Percentiles rank a stretch among this genome's conserved stretches.
These are phyloP conservation scores for Darevskia mixta DNA, from an alignment of 2,797 vertebrate species.

Conservation along the genomic window DNA sequence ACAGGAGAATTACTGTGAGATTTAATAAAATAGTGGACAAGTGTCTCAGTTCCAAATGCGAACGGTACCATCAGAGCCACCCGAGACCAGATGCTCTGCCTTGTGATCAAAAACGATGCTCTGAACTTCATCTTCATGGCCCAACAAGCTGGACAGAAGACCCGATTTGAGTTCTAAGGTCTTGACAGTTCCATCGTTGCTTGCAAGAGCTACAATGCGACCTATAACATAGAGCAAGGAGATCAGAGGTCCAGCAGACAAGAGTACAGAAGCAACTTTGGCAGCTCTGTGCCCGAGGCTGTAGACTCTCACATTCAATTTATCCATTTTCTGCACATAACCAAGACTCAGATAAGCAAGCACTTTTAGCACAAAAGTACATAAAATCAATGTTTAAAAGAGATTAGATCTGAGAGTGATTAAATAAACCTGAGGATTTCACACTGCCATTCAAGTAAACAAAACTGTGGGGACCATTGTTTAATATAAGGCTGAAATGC, in stretches of 20 bases:
- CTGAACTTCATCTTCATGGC: slow-evolving; percentile 77
- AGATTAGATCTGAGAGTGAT: slow-evolving; percentile 48
- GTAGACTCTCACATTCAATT: neutral
- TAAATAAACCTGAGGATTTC: slow-evolving; percentile 21
- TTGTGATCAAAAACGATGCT: slow-evolving; percentile 77
- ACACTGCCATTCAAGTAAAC: neutral
- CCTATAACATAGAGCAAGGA: slow-evolving; percentile 66
- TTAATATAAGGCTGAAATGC: slow-evolving; percentile 15
- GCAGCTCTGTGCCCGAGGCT: slow-evolving; percentile 10
- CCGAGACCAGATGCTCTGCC: slow-evolving; percentile 80
- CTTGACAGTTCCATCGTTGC: slow-evolving; percentile 79
- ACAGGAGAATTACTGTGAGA: neutral
- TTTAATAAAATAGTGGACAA: rapidly evolving
- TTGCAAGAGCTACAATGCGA: slow-evolving; percentile 81
- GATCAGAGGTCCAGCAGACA: neutral
- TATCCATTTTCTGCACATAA: rapidly evolving
- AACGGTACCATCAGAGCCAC: slow-evolving; percentile 77
- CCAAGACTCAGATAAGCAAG: slow-evolving; percentile 39
- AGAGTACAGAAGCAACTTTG: rapidly evolving
- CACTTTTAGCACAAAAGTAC: slow-evolving; percentile 51
- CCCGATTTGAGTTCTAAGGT: slow-evolving; percentile 77
- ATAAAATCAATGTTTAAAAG: slow-evolving; percentile 37
- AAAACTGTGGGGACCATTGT: neutral
- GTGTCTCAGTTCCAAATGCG: slow-evolving; percentile 72
- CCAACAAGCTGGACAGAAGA: slow-evolving; percentile 73